Evolutionary conservation across 2,113 vertebrate species (phyloP), one percentile per base, ranked within the genome.

Genomic region (Gnathonemus longibarbis): DNA sequence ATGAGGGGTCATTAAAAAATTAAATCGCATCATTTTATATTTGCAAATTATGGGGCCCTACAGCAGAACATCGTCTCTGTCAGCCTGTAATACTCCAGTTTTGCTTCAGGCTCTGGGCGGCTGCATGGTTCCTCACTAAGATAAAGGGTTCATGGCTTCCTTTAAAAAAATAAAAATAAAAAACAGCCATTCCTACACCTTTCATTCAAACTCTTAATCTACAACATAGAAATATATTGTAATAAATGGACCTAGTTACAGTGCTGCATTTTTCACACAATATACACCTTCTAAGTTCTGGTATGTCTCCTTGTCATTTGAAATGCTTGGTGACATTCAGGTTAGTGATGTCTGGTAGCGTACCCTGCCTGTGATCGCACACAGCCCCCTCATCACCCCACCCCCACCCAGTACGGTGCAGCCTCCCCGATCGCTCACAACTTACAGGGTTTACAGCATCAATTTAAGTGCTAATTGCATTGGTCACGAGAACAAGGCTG

Each of bases 401-500:
- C 50, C 77, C 66, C 46, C 88, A 35, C 6, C 58, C 62, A n/a
- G 1, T 31, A 21, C 46, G 27, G 1, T 31, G 70, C 88, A 35
- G 94, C 96, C 96, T 97, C 96, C 96, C 96, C 96, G 94, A 95
- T 98, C 97, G 97, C 97, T 96, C 95, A 95, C 96, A 97, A 96
- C 96, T 97, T 97, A 98, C 95, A 96, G 96, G 97, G 95, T 97
- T 98, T 98, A 97, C 96, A 97, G 97, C 97, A 97, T 96, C 97
- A 97, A 97, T 98, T 97, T 97, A 97, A 97, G 97, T 97, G 97
- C 97, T 99, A 99, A 99, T 99, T 98, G 97, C 96, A 95, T 96
- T 96, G 95, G 96, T 98, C 97, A 99, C 98, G 97, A 98, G 97
- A 97, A 97, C 96, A 97, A 35, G 97, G 97, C 97, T 94, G 92